Evolutionary conservation across 2,797 vertebrate species (phyloP).

Genomic region (Gymnocypris eckloni): DNA sequence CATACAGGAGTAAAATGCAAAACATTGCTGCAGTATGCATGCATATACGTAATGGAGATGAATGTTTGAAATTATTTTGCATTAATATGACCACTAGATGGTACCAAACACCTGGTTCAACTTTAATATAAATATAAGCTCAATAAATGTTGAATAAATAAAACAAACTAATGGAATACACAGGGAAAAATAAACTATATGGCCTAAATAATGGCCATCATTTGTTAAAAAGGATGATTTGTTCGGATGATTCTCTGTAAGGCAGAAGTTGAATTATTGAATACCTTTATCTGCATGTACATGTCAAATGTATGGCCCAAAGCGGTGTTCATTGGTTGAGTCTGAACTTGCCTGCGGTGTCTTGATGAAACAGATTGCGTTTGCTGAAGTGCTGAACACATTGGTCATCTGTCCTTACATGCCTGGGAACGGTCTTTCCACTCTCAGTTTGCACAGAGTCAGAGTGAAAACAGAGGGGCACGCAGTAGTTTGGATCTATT

Average conservation of each 20-base stretch:
- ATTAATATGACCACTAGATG: constrained; percentile 25
- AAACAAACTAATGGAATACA: neutral
- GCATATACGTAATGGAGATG: no score
- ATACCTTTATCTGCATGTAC: neutral
- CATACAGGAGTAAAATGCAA: neutral
- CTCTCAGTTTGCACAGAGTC: constrained; percentile 2
- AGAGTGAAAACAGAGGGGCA: neutral
- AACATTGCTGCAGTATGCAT: neutral
- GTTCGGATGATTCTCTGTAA: neutral
- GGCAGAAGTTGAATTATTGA: neutral
- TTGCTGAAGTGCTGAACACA: neutral
- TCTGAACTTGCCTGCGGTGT: neutral
- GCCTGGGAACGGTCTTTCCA: neutral
- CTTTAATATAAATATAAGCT: neutral
- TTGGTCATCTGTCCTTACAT: constrained; percentile 25
- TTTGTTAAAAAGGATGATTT: neutral
- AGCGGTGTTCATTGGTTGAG: neutral
- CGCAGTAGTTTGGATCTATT: constrained; percentile 1
- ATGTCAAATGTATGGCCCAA: neutral
- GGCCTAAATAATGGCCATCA: neutral
- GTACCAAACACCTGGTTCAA: neutral
- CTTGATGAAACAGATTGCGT: no score
- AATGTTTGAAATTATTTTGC: neutral
- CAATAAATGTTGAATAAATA: neutral
- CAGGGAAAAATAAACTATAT: neutral